phyloP scores from a whole-genome alignment of 2,113 vertebrate species.

The Conger conger region DNA sequence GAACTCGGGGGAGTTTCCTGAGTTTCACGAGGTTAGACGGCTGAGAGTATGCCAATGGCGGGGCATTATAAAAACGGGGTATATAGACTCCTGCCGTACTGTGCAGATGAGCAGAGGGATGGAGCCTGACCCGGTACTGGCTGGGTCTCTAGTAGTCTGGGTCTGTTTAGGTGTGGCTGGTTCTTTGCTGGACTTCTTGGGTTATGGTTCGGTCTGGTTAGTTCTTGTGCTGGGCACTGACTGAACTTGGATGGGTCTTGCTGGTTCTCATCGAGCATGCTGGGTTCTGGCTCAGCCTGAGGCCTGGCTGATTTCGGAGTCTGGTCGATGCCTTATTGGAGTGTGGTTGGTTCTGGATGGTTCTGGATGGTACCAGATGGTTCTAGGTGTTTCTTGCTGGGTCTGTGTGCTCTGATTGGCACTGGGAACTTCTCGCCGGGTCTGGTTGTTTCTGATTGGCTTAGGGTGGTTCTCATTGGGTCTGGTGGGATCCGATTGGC shows the following conservation, averaged over 20 bases:
- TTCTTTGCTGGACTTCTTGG: not conserved
- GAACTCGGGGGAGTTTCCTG: slow-evolving; percentile 1
- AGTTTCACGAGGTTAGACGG: not conserved
- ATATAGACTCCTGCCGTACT: not conserved
- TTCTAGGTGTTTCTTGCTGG: not conserved
- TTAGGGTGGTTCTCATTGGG: no score
- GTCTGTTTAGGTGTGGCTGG: not conserved
- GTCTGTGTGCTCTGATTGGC: not conserved
- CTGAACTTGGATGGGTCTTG: not conserved
- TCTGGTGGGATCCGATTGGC: no score
- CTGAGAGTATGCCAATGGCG: not conserved
- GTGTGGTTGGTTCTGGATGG: not conserved
- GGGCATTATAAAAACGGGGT: not conserved
- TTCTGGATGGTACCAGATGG: not conserved
- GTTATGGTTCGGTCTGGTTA: not conserved
- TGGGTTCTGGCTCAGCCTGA: not conserved
- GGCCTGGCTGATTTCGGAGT: not conserved
- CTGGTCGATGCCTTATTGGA: not conserved
- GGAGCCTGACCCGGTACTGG: no score
- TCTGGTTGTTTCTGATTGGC: no score
- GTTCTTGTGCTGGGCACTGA: not conserved
- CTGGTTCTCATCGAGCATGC: not conserved
- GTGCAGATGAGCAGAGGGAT: not conserved
- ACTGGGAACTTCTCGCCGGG: no score
- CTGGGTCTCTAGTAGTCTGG: not conserved